phyloP scores from a whole-genome alignment of 1,140 invertebrate species.

The Sminthurides bifidus region DNA sequence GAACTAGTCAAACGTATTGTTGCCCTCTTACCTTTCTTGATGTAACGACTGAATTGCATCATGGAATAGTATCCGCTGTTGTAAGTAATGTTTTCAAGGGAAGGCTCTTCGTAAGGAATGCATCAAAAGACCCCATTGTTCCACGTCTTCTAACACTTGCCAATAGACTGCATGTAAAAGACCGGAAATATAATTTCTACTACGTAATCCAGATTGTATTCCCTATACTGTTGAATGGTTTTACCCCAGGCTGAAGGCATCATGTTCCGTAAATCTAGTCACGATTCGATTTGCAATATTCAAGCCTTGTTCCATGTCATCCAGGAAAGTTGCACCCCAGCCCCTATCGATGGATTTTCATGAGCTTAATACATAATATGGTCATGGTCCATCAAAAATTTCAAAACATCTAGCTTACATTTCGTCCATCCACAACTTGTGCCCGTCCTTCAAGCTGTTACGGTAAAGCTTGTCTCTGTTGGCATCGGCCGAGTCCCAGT shows the following conservation, averaged over 20 bases:
- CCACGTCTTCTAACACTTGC: constrained; percentile 24
- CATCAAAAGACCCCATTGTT: constrained; percentile 16
- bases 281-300: constrained; percentile 19
- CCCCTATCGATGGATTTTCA: background rate
- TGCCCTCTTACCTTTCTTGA: constrained; percentile 17
- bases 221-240: background rate
- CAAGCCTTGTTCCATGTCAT: constrained; percentile 23
- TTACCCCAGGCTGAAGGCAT: constrained; percentile 23
- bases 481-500: background rate
- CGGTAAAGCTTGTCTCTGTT: constrained; percentile 14
- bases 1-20: too few species aligned
- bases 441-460: constrained; percentile 10
- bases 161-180: constrained; percentile 15
- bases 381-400: background rate
- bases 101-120: constrained; percentile 17
- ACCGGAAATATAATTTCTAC: background rate
- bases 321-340: background rate
- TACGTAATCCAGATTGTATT: background rate
- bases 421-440: constrained; percentile 29
- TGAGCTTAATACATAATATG: background rate
- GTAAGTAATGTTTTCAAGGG: constrained; percentile 12
- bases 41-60: constrained; percentile 18
- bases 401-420: constrained; percentile 15
- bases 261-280: constrained; percentile 12
- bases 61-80: constrained; percentile 18